These are phyloP conservation scores for Nilaparvata lugens DNA, from an alignment of 1,140 invertebrate species.

Conservation along the genomic window DNA sequence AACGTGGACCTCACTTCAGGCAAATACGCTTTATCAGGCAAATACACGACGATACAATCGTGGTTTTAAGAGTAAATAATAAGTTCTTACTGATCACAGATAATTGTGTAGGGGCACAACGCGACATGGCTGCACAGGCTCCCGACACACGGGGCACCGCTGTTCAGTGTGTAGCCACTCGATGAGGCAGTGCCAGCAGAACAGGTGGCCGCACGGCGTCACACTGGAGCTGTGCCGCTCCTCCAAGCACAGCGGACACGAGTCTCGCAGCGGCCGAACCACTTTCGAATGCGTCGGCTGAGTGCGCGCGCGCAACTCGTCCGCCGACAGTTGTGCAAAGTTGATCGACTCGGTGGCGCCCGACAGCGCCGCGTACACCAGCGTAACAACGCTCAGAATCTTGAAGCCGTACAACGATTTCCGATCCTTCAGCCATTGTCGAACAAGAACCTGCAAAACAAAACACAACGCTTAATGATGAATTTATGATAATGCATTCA, in stretches of 20 bases:
- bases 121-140: constrained; percentile 42
- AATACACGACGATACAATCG: no score
- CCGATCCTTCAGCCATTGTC: constrained; percentile 44
- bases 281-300: not conserved
- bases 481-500: no score
- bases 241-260: constrained; percentile 72
- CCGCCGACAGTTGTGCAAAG: not conserved
- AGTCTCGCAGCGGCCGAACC: constrained; percentile 27
- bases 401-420: constrained; percentile 37
- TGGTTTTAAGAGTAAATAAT: no score
- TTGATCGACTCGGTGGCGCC: not conserved
- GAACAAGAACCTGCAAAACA: constrained; percentile 42
- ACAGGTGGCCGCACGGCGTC: constrained; percentile 81
- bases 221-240: constrained; percentile 50
- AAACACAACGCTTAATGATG: no score
- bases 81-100: constrained; percentile 18
- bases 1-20: no score
- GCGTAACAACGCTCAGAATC: constrained; percentile 52
- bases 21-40: no score
- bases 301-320: not conserved
- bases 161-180: constrained; percentile 56
- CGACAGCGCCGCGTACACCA: constrained; percentile 38
- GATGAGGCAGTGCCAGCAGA: constrained; percentile 76
- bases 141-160: constrained; percentile 61
- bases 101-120: constrained; percentile 50